Base-by-base conservation (phyloP, 1,140 invertebrate species). In the Lerema accius region DNA sequence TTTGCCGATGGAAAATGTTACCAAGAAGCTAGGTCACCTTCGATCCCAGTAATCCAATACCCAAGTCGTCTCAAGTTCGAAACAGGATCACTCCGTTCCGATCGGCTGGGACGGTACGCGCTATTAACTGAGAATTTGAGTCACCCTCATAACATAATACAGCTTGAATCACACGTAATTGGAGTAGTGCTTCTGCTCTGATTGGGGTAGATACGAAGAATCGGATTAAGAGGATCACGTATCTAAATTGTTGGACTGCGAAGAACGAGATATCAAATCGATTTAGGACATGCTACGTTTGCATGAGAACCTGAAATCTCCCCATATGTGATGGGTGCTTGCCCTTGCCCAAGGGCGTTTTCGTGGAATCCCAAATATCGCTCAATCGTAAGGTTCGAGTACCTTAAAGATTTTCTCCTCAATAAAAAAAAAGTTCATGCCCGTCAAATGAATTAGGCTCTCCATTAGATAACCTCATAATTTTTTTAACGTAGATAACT, bases 51-150 rank as follows among this genome's bases (percentile, higher is more conserved):
- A 43, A 58, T 28, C 14, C 14, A 45, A 58, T n/a, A 58, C 42
- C 50, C 23, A 42, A 40, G 50, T 28, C 49, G 13, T 58, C 40
- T 45, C 39, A 45, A 58, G 55, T 56, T 43, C 19, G 53, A 37
- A 59, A 59, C 55, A 59, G 43, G 28, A 59, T 59, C 55, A 13
- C 19, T 4, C n/a, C 42, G 55, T 45, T 58, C 53, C 42, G 40
- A 58, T 58, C 43, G 53, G 40, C 40, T 58, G 53, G 10, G 26
- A 35, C 10, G 26, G 53, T 28, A 58, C 42, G 40, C 42, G 51
- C 53, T 45, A 45, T 58, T 58, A 45, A 58, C 23, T 58, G 53
- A 32, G 53, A 45, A 58, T 58, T 56, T 17, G 53, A 58, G 26
- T 35, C 14, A 35, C 19, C 42, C 19, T 45, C 16, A 9, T 23